Percentiles rank a stretch among this genome's conserved stretches.
These are phyloP conservation scores for Agrochola litura DNA, from an alignment of 2,888 invertebrate genomes.

Conservation along the genomic window DNA sequence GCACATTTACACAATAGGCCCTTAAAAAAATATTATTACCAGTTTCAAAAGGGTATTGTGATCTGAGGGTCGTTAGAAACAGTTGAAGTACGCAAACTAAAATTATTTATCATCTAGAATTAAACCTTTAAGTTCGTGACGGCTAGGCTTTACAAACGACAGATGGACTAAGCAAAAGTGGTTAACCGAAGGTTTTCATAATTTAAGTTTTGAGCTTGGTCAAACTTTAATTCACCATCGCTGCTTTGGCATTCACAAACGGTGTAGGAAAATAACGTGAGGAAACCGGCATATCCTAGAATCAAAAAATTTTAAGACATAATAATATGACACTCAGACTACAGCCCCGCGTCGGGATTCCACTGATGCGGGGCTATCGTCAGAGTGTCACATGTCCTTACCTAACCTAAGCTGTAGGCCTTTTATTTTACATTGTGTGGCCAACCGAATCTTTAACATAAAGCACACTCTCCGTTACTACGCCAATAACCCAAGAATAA, in stretches of 20 bases:
- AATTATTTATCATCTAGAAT: slow-evolving; percentile 52
- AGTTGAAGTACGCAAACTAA: slow-evolving; percentile 23
- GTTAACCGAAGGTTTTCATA: slow-evolving; percentile 1
- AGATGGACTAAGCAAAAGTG: slow-evolving; percentile 5
- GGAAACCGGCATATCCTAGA: too few relatives aligned
- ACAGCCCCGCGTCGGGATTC: too few relatives aligned
- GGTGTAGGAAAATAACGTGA: background rate
- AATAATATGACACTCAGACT: too few relatives aligned
- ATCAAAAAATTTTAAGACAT: too few relatives aligned
- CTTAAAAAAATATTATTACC: background rate
- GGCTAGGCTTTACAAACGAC: slow-evolving; percentile 6
- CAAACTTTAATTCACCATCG: background rate
- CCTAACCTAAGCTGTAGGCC: background rate
- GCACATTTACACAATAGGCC: slow-evolving; percentile 11
- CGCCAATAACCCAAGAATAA: background rate
- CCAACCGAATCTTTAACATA: too few relatives aligned
- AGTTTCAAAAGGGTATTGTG: slow-evolving; percentile 9
- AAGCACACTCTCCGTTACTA: too few relatives aligned
- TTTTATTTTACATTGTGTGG: too few relatives aligned
- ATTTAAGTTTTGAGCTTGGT: background rate
- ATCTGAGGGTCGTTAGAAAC: slow-evolving; percentile 28
- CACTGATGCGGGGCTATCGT: too few relatives aligned
- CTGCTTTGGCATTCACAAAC: background rate
- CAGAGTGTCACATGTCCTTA: background rate
- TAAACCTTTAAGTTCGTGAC: slow-evolving; percentile 36